Conservation (phyloP, 2,888 invertebrate species). For the Capitulum mitella region DNA sequence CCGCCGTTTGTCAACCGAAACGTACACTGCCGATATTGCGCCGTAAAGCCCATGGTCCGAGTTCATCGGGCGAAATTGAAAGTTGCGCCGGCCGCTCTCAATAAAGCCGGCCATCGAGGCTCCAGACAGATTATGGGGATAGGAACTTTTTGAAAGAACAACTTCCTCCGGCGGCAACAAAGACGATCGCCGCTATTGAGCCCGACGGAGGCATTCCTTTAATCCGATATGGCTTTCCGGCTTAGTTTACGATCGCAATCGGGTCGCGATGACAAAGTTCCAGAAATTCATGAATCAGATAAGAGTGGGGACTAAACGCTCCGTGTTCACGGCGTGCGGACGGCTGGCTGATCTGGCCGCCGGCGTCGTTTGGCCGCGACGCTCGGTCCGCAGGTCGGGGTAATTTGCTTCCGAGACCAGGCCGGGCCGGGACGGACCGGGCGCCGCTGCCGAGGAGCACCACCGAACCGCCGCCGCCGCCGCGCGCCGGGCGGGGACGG, state of each 20-base stretch:
- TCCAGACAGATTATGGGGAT: constrained; percentile 12
- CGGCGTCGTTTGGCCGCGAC: background rate
- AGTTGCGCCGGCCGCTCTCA: background rate
- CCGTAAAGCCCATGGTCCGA: background rate
- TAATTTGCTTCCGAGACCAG: too few relatives aligned
- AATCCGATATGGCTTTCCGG: background rate
- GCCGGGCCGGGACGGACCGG: too few relatives aligned
- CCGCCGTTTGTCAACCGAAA: background rate
- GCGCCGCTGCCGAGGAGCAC: too few relatives aligned
- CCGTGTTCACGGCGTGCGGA: background rate
- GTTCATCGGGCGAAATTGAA: constrained; percentile 1
- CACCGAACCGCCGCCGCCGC: too few relatives aligned
- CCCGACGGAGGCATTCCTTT: background rate
- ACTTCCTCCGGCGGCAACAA: background rate
- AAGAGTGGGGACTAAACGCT: background rate
- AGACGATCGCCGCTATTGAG: background rate
- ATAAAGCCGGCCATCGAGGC: background rate
- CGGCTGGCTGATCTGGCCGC: background rate
- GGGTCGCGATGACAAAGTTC: constrained; percentile 2
- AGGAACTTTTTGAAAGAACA: constrained; percentile 11
- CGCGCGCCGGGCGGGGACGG: too few relatives aligned
- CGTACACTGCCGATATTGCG: background rate
- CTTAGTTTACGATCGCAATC: constrained; percentile 1
- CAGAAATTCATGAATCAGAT: constrained; percentile 6
- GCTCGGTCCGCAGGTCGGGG: too few relatives aligned